Base-by-base conservation (phyloP, 2,113 vertebrate genomes). In the Heterotis niloticus region DNA sequence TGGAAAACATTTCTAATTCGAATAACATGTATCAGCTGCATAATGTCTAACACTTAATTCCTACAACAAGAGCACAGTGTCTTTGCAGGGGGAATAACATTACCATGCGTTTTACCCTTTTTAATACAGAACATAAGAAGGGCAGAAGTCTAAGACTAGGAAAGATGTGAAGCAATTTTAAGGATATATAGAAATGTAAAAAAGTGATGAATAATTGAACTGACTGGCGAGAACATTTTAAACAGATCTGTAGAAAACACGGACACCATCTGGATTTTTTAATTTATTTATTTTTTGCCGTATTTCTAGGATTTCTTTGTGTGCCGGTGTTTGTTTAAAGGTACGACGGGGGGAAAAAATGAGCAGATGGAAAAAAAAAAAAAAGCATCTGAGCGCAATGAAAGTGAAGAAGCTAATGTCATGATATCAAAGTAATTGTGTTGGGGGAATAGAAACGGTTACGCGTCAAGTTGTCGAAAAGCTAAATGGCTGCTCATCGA, bases 381-480 rank as follows among this genome's bases (percentile, higher is more conserved):
- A 12, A 72, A 44, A 44, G 34, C 34, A 44, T 44, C 34, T 44
- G 34, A 44, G 34, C 7, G 34, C 34, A 44, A 44, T 4, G n/a
- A 72, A 44, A 56, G 52, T 72, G 23, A 72, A 52, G 70, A 28
- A 74, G 57, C 1, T 23, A 28, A 74, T 54, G 71, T 74, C 71
- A 28, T 59, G 51, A 59, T 59, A 10, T 74, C 54, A 59, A 59
- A 59, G 54, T 72, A 72, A 72, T 72, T 56, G 70, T 52, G 16
- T 7, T 12, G 2, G 34, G 71, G 71, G 57, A 26, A 59, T 74
- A 74, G 23, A 65, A 65, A 65, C 64, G 23, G 64, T n/a, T 20
- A 23, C 64, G 18, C n/a, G 54, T 74, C 54, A 57, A 51, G 2
- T 2, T 65, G 64, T 18, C 59, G n/a, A n/a, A 65, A 65, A 23